Evolutionary conservation across 2,888 invertebrate genomes (phyloP), one percentile per base, ranked within the genome.

Genomic region (Zygogramma bicolorata): DNA sequence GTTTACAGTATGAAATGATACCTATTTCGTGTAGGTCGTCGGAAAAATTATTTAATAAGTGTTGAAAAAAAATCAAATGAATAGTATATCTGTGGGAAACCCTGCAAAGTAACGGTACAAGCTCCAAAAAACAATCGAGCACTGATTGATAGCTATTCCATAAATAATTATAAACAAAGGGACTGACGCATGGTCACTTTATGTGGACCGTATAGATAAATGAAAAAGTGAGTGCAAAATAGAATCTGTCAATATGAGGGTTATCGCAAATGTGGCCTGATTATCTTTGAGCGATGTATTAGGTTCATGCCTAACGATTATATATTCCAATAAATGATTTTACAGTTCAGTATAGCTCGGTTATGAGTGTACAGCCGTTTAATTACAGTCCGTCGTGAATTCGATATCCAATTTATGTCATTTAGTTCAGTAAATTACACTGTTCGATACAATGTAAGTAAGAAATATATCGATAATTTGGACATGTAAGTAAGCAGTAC

Each of bases 221-320:
- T 13, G n/a, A n/a, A 53, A 53, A 53, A 53, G 27, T 27, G 53
- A 67, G 25, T 67, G 71, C 71, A 67, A 71, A 67, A 71, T 59
- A 59, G 57, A 46, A 42, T 62, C 57, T 62, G 71, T 67, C 60
- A 62, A 65, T 70, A 67, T n/a, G n/a, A 67, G 62, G 62, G 67
- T 71, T 71, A 71, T 71, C 71, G 42, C 31, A 62, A n/a, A 49
- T 67, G 61, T 61, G 60, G 42, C 61, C 27, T 31, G 57, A 42
- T 71, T 67, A 71, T 66, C 71, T 60, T 42, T 25, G 57, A 66
- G 42, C 58, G 42, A 53, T 53, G 15, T 15, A 46, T 46, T 38
- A 38, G n/a, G 10, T 46, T 0, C 8, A 46, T 46, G 18, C 20
- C 18, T 10, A 46, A 8, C 20, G 22, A 46, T 22, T 46, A 18